These are phyloP conservation scores for Asobara japonica DNA, from an alignment of 1,140 invertebrate species.

Conservation along the genomic window DNA sequence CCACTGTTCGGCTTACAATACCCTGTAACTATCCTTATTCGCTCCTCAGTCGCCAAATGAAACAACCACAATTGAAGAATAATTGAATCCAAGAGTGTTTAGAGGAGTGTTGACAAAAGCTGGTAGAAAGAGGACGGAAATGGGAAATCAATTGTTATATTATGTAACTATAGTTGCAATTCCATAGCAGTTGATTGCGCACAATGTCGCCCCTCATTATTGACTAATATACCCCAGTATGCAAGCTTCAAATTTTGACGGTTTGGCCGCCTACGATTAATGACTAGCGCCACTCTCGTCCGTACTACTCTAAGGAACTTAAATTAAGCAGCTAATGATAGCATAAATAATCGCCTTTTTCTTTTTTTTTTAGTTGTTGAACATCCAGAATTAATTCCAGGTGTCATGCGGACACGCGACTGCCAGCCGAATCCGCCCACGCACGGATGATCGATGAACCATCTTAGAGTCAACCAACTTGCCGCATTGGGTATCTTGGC, in stretches of 20 bases:
- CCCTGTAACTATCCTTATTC: not conserved
- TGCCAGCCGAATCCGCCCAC: not conserved
- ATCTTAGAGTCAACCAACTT: not conserved
- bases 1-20: not conserved
- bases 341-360: conserved; percentile 8
- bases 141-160: too few relatives aligned
- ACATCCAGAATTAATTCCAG: conserved; percentile 4
- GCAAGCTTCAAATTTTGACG: too few relatives aligned
- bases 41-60: not conserved
- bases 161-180: too few relatives aligned
- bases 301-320: too few relatives aligned
- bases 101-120: too few relatives aligned
- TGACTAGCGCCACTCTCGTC: too few relatives aligned
- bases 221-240: too few relatives aligned
- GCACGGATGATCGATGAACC: not conserved
- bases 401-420: conserved; percentile 11
- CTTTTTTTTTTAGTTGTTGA: not conserved
- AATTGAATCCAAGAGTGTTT: not conserved
- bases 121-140: too few relatives aligned
- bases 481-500: not conserved
- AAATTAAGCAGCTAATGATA: conserved; percentile 5
- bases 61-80: not conserved
- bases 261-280: too few relatives aligned
- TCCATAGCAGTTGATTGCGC: too few relatives aligned
- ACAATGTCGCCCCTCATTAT: too few relatives aligned